Conservation (phyloP, 2,888 invertebrate genomes). For the Sympetrum striolatum region DNA sequence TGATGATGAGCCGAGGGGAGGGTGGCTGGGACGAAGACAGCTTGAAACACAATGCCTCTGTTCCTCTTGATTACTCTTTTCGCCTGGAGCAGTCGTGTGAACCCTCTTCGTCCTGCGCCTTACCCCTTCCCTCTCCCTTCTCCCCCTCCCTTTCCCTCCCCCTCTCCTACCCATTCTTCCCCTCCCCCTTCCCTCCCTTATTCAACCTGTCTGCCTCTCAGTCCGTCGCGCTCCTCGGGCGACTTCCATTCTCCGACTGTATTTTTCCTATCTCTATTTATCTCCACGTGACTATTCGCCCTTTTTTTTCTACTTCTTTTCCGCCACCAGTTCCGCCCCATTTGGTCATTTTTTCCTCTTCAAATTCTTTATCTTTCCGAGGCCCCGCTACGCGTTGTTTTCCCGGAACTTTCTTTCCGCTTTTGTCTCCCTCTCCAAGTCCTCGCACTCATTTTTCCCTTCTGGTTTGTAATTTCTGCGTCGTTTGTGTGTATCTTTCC, state of each 20-base stretch:
- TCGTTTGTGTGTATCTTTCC: neutral
- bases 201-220: neutral
- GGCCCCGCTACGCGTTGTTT: neutral
- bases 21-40: conserved; percentile 31
- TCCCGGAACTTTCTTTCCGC: neutral
- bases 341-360: neutral
- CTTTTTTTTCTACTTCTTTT: neutral
- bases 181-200: neutral
- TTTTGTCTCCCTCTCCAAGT: neutral
- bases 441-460: neutral
- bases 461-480: neutral
- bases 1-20: neutral
- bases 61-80: conserved; percentile 44
- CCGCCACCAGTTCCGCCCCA: neutral
- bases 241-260: neutral
- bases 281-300: neutral
- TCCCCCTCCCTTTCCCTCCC: neutral
- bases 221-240: neutral
- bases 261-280: neutral
- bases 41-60: conserved; percentile 41
- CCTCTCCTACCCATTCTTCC: neutral
- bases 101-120: neutral
- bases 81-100: conserved; percentile 22
- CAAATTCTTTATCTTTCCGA: neutral
- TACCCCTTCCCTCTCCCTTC: neutral